Evolutionary conservation across 2,113 vertebrate species (phyloP).

Genomic region (Piprites chloris): DNA sequence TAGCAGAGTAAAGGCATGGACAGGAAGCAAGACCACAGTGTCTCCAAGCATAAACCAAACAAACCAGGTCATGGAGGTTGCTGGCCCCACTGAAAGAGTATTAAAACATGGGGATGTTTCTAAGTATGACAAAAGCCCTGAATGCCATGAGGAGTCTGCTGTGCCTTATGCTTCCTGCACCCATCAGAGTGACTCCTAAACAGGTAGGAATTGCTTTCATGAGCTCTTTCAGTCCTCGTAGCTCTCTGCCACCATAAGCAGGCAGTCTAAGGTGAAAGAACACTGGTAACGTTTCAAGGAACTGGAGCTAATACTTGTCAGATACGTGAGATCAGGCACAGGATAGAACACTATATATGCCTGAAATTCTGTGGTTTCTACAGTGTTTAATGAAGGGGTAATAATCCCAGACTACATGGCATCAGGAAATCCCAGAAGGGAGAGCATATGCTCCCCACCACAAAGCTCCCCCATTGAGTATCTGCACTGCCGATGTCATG

Average conservation of each 20-base stretch:
- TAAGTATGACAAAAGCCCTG: neutral
- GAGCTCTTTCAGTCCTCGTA: neutral
- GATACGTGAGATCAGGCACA: neutral
- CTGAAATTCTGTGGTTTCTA: neutral
- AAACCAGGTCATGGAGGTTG: neutral
- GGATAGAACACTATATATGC: neutral
- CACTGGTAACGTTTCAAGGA: neutral
- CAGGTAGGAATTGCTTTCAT: neutral
- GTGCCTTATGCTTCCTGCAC: neutral
- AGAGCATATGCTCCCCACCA: rapidly evolving
- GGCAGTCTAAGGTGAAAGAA: neutral
- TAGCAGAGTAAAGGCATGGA: neutral
- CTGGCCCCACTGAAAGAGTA: neutral
- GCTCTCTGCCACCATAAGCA: neutral
- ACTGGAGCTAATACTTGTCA: neutral
- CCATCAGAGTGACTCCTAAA: neutral
- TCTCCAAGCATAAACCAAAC: neutral
- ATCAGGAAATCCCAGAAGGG: neutral
- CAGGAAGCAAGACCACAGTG: neutral
- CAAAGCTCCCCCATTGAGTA: rapidly evolving
- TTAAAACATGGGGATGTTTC: neutral
- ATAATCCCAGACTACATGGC: neutral
- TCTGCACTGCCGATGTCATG: neutral
- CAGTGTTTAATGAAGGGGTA: neutral
- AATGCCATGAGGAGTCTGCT: neutral